Percentiles rank a stretch among this genome's conserved stretches.
These are phyloP conservation scores for Boloria euphrosyne DNA, from an alignment of 2,888 invertebrate species.

Conservation along the genomic window DNA sequence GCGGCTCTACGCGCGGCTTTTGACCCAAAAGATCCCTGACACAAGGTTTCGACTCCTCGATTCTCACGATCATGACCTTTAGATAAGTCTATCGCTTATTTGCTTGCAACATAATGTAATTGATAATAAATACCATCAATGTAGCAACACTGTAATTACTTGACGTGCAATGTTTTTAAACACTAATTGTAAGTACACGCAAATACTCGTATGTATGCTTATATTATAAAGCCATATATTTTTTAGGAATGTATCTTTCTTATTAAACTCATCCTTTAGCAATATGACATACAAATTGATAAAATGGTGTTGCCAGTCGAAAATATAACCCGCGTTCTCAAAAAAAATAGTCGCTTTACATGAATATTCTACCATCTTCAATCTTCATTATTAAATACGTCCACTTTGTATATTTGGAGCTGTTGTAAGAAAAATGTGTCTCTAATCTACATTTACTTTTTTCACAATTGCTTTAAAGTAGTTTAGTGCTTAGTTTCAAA, in stretches of 20 bases:
- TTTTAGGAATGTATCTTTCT: not conserved
- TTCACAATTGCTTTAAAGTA: not conserved
- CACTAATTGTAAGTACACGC: too few relatives aligned
- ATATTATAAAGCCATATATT: not conserved
- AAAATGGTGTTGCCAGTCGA: too few relatives aligned
- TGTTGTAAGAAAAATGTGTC: not conserved
- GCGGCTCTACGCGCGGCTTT: slow-evolving; percentile 15
- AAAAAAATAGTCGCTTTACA: too few relatives aligned
- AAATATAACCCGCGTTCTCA: too few relatives aligned
- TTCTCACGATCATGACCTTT: slow-evolving; percentile 40
- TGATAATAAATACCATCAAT: slow-evolving; percentile 22
- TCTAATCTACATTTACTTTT: not conserved
- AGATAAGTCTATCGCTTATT: slow-evolving; percentile 22
- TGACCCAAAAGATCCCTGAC: slow-evolving; percentile 30
- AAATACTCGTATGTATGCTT: not conserved
- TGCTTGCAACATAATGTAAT: slow-evolving; percentile 29
- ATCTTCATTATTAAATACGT: too few relatives aligned
- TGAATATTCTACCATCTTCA: too few relatives aligned
- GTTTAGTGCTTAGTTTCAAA: slow-evolving; percentile 26
- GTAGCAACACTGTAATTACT: slow-evolving; percentile 3
- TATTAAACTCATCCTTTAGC: too few relatives aligned
- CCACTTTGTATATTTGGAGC: too few relatives aligned
- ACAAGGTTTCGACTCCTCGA: slow-evolving; percentile 27
- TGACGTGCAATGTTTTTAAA: not conserved
- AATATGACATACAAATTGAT: too few relatives aligned